Base-by-base conservation (phyloP, 2,888 invertebrate species). In the Pantelozetes paolii region DNA sequence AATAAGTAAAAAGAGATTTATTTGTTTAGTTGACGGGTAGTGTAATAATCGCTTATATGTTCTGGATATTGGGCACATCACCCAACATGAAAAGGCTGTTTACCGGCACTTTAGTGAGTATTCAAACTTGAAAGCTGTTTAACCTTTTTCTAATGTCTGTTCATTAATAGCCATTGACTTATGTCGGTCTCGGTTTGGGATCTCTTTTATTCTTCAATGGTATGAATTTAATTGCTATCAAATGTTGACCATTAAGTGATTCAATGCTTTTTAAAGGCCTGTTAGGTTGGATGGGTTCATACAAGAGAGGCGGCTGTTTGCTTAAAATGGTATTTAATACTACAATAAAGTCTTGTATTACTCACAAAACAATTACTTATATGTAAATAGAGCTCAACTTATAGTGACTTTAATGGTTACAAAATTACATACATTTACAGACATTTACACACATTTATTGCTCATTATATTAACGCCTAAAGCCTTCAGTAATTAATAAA, bases 31-130 rank as follows among this genome's bases (percentile, higher is more conserved):
- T 81, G 30, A 78, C 80, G 11, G 82, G 82, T 48, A 81, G 81
- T 74, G 76, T 79, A 45, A 76, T 82, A 54, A 80, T 82, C 72
- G 81, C 81, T n/a, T 82, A 81, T 76, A 81, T 82, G 78, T 80
- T 81, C 26, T 82, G 82, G 82, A 80, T 82, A 48, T 77, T 82
- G 71, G 81, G 81, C 32, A 82, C 82, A 18, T 82, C 82, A 15
- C 80, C 81, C 67, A 80, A 81, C 5, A 79, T 82, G 54, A 79
- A 80, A 64, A 80, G 80, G 72, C 82, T 82, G 77, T 80, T 82
- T 76, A 80, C 81, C 54, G 82, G 82, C 67, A 81, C 80, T 18
- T 77, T 82, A 80, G 82, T 82, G 78, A 79, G 80, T 75, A n/a
- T 20, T 36, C 23, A 30, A 50, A 62, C 26, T 42, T 30, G 20